Percentiles rank a stretch among this genome's conserved stretches.
Evolutionary conservation across 2,113 vertebrate species (phyloP).

Genomic region (Festucalex cinctus): DNA sequence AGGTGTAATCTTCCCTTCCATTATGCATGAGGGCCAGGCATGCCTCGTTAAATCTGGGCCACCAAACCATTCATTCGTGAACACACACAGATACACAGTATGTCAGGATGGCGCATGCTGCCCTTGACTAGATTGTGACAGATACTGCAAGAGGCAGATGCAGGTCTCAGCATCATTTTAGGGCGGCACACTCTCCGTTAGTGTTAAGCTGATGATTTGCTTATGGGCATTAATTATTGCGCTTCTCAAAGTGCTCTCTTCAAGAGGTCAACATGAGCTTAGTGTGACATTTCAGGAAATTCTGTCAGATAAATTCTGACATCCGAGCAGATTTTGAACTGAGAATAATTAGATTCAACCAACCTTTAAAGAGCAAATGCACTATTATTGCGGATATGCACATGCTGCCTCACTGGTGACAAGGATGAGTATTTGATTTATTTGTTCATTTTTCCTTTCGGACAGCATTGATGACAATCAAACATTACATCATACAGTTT

Average conservation of each 20-base stretch:
- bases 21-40: constrained; percentile 76
- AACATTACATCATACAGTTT: no score
- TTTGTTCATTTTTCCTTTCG: no score
- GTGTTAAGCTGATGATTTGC: constrained; percentile 27
- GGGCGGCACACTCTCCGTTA: constrained; percentile 13
- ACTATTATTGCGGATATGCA: neutral
- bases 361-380: constrained; percentile 5
- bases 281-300: constrained; percentile 17
- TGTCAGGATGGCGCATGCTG: constrained; percentile 36
- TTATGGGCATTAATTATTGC: constrained; percentile 57
- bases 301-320: constrained; percentile 26
- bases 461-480: no score
- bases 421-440: constrained; percentile 28
- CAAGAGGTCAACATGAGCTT: constrained; percentile 32
- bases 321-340: constrained; percentile 31
- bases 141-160: constrained; percentile 18
- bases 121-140: constrained; percentile 55
- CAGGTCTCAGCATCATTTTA: constrained; percentile 27
- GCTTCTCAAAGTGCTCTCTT: constrained; percentile 29
- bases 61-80: constrained; percentile 31
- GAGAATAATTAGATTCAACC: constrained; percentile 16
- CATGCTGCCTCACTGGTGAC: constrained; percentile 25
- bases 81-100: constrained; percentile 13
- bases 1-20: constrained; percentile 68
- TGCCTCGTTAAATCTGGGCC: constrained; percentile 68